Conservation (phyloP, 64 coral and sea anemone species). For the Stichodactyla helianthus region DNA sequence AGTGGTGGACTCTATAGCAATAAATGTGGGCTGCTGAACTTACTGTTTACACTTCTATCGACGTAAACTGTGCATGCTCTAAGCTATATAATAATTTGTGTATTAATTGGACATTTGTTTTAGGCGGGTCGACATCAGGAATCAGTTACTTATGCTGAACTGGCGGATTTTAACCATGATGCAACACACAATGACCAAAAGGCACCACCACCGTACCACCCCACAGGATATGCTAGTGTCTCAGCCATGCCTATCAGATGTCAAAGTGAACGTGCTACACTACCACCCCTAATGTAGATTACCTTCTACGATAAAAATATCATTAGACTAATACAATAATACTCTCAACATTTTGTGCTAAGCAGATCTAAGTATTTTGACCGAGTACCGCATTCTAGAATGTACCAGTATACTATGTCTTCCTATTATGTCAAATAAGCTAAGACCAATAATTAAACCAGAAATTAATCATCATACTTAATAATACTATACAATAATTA, state of each 20-base stretch:
- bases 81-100: no score
- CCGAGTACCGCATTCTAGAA: neutral
- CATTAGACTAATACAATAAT: no score
- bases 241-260: neutral
- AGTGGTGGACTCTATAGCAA: no score
- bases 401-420: neutral
- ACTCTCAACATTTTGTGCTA: no score
- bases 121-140: neutral
- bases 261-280: neutral
- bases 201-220: neutral
- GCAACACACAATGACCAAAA: neutral
- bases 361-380: no score
- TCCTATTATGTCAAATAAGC: neutral
- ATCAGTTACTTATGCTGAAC: constrained; percentile 1
- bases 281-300: neutral
- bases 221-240: constrained; percentile 11
- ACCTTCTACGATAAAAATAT: no score
- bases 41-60: no score
- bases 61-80: no score
- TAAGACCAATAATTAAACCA: neutral
- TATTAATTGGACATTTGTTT: neutral
- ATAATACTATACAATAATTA: neutral
- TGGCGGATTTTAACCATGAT: neutral
- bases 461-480: neutral
- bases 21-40: no score